These are phyloP conservation scores for Calypte anna DNA, from an alignment of 2,113 vertebrate genomes.

Conservation along the genomic window DNA sequence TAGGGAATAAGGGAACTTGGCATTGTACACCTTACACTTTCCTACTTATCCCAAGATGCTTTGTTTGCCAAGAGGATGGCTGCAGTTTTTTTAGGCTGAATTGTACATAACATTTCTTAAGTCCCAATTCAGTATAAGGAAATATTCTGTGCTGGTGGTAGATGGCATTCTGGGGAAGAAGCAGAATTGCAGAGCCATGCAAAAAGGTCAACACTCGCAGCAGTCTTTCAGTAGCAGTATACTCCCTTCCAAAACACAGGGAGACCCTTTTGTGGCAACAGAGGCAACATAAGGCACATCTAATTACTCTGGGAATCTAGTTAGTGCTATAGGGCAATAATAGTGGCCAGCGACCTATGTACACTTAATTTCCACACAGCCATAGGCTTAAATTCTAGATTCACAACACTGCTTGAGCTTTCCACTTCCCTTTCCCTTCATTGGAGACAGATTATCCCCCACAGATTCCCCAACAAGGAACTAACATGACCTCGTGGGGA, in stretches of 20 bases:
- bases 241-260: not conserved
- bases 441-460: not conserved
- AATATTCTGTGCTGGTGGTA: not conserved
- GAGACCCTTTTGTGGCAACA: not conserved
- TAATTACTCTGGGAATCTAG: not conserved
- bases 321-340: not conserved
- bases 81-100: not conserved
- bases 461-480: not conserved
- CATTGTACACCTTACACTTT: not conserved
- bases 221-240: not conserved
- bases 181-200: not conserved
- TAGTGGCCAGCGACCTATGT: fast-evolving
- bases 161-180: not conserved
- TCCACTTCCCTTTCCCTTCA: not conserved
- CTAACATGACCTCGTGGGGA: not conserved
- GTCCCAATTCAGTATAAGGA: not conserved
- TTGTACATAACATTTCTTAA: not conserved
- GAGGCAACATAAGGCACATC: not conserved
- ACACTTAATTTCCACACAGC: not conserved
- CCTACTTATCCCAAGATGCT: not conserved
- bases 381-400: not conserved
- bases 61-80: not conserved
- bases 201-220: not conserved
- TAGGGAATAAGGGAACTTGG: not conserved
- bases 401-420: not conserved